A percentile compares a stretch with the other conserved stretches of the same genome.
Conservation (phyloP, 2,797 vertebrate genomes). For the Sebastes dallii region DNA sequence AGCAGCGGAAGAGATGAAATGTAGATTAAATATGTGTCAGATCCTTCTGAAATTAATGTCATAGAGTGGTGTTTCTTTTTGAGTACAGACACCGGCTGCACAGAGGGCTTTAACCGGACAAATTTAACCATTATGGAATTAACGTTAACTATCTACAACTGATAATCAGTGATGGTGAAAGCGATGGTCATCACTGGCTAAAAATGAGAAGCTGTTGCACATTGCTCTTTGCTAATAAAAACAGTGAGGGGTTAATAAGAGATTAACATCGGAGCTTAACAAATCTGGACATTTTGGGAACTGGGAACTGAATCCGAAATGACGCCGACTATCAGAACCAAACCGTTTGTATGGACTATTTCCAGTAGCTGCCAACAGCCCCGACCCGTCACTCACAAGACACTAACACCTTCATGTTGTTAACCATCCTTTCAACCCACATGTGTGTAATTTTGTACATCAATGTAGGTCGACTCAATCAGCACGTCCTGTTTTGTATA, state of each 20-base stretch:
- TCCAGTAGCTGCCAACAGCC: neutral
- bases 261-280: neutral
- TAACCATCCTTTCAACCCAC: neutral
- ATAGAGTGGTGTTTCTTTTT: neutral
- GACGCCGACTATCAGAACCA: neutral
- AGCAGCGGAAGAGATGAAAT: neutral
- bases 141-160: neutral
- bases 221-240: neutral
- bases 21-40: constrained; percentile 13
- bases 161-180: neutral
- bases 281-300: neutral
- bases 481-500: neutral
- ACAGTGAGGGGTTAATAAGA: neutral
- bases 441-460: neutral
- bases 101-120: neutral
- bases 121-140: neutral
- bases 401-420: neutral
- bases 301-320: neutral
- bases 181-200: neutral
- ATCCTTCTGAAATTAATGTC: neutral
- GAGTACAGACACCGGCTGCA: neutral
- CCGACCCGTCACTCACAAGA: too few species aligned
- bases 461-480: neutral
- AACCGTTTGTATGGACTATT: neutral
- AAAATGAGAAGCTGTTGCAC: neutral